A percentile compares a stretch with the other conserved stretches of the same genome.
Evolutionary conservation across 2,113 vertebrate genomes (phyloP).

Genomic region (Halichoerus grypus): DNA sequence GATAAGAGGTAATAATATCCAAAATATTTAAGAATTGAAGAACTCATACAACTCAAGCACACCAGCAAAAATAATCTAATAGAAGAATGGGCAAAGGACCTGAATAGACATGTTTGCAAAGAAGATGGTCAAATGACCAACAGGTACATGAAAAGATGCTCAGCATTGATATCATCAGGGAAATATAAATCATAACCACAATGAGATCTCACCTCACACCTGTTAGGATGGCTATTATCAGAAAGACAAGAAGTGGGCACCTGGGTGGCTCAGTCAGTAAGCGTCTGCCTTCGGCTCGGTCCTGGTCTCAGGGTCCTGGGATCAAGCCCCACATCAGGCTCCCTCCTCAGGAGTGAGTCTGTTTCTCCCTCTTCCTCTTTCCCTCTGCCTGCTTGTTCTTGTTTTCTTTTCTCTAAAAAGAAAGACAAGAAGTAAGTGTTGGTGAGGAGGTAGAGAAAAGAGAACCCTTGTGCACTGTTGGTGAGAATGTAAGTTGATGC

Average conservation of each 20-base stretch:
- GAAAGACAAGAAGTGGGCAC: not conserved
- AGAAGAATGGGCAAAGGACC: not conserved
- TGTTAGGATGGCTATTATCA: not conserved
- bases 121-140: not conserved
- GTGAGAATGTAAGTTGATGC: not conserved
- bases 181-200: not conserved
- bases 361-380: no score
- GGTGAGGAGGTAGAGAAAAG: not conserved
- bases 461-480: not conserved
- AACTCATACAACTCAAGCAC: not conserved
- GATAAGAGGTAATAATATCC: not conserved
- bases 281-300: no score
- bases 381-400: no score
- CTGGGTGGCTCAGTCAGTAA: no score
- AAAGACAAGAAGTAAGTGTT: not conserved
- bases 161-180: not conserved
- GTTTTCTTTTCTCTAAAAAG: not conserved
- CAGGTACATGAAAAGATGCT: not conserved
- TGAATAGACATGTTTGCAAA: not conserved
- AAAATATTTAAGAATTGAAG: not conserved
- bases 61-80: not conserved
- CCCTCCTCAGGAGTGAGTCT: no score
- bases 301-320: no score
- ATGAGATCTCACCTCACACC: not conserved
- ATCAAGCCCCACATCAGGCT: no score